Conservation (phyloP, 2,797 vertebrate species). For the Poeciliopsis paucimaculata region DNA sequence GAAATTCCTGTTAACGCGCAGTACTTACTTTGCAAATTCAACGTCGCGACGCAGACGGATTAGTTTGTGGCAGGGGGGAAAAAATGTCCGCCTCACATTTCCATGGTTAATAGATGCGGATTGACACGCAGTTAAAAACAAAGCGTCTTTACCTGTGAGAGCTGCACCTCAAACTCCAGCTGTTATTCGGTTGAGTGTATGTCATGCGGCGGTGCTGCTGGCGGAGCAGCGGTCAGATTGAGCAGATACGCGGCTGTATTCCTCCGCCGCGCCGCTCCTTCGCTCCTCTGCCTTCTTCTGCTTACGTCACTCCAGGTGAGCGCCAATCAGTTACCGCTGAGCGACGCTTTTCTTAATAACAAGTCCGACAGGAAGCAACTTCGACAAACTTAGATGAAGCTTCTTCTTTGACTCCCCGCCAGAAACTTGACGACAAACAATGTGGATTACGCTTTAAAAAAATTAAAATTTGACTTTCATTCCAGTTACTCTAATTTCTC, state of each 20-base stretch:
- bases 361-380: background rate
- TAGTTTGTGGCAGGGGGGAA: conserved; percentile 35
- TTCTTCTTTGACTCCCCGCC: background rate
- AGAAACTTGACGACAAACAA: background rate
- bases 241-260: conserved; percentile 10
- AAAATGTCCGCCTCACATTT: conserved; percentile 73
- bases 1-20: background rate
- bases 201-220: background rate
- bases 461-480: background rate
- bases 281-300: conserved; percentile 24
- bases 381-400: too few relatives aligned
- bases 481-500: background rate
- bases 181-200: background rate
- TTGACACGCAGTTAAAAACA: conserved; percentile 26
- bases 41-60: conserved; percentile 38
- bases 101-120: conserved; percentile 39
- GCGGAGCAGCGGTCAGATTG: conserved; percentile 6
- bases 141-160: conserved; percentile 51
- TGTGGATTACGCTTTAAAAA: background rate
- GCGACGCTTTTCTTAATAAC: background rate
- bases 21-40: conserved; percentile 19
- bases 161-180: conserved; percentile 9
- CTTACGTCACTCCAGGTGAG: conserved; percentile 78
- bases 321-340: conserved; percentile 20
- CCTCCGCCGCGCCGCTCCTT: conserved; percentile 30